Base-by-base conservation (phyloP, 1,140 invertebrate species). In the Drosophila fuyamai region DNA sequence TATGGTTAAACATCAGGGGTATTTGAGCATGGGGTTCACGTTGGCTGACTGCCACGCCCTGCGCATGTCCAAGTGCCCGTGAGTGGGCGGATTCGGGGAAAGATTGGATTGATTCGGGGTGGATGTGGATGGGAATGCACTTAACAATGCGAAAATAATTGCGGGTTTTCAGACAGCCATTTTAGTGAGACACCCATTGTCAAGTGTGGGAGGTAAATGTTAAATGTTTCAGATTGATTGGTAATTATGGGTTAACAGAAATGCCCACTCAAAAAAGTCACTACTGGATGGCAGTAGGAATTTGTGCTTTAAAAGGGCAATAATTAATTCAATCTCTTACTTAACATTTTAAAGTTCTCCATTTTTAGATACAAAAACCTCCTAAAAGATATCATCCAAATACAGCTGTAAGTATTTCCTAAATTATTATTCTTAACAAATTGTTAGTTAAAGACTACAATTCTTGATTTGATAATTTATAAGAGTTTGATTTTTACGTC, bases 161-260 rank as follows among this genome's bases (percentile, higher is more conserved):
- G 76, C 79, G 81, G 81, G 81, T 82, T 86, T 81, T 79, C 78
- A 81, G 67, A 36, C 54, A 79, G 83, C 76, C 79, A 86, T 88
- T 72, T 86, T 70, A 54, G 61, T 43, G 55, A 56, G 62, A 71
- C 58, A 84, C 76, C 61, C 36, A 32, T 79, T 84, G 63, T 62
- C 58, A 16, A 41, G 47, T 43, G 35, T 9, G 43, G 74, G 66
- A 58, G 48, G 56, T 36, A 41, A 36, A 40, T 41, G 41, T 56
- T 75, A 75, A 76, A 62, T 77, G 53, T 40, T 63, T 13, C 18
- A 46, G 81, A 68, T 63, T 75, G 68, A 65, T 58, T 63, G 14
- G 5, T 29, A 74, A 78, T 60, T 55, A 46, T 40, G 43, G 46
- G 35, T 48, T 71, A 71, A 38, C 5, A 44, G n/a, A 8, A 71